phyloP scores from a whole-genome alignment of 2,113 vertebrate species.

The Gambusia holbrooki region DNA sequence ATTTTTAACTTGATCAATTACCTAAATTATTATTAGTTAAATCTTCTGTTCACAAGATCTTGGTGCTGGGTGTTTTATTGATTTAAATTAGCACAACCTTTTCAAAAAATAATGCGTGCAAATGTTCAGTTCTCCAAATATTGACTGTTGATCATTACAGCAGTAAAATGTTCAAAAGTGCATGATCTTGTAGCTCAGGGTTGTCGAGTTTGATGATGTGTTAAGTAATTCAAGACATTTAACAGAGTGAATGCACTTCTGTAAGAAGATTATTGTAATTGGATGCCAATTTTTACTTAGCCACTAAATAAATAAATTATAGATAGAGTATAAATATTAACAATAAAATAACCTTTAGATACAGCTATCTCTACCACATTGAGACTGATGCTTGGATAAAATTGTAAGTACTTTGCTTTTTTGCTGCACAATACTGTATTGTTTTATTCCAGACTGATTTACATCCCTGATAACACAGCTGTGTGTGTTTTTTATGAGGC shows the following conservation, averaged over 20 bases:
- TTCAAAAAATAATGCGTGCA: slow-evolving; percentile 2
- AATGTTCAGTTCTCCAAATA: background rate
- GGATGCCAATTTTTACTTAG: slow-evolving; percentile 30
- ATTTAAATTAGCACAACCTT: slow-evolving; percentile 36
- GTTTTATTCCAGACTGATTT: background rate
- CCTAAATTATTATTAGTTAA: background rate
- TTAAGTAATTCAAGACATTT: slow-evolving; percentile 10
- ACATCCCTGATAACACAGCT: background rate
- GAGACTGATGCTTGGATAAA: background rate
- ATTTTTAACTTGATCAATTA: slow-evolving; percentile 12
- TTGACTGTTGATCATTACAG: slow-evolving; percentile 9
- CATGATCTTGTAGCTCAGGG: background rate
- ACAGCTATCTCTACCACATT: background rate
- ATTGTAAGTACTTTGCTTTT: background rate
- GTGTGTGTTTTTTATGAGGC: slow-evolving; percentile 4
- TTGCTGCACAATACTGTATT: background rate
- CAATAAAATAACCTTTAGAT: background rate
- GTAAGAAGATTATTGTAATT: slow-evolving; percentile 17
- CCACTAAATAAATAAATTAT: background rate
- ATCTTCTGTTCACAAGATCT: slow-evolving; percentile 22
- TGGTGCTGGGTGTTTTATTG: slow-evolving; percentile 59
- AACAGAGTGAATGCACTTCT: slow-evolving; percentile 16
- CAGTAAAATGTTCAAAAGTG: slow-evolving; percentile 8
- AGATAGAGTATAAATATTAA: background rate
- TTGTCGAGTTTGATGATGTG: slow-evolving; percentile 5